Base-by-base conservation (phyloP, 1,140 invertebrate genomes). In the Panagrolaimus sp. region DNA sequence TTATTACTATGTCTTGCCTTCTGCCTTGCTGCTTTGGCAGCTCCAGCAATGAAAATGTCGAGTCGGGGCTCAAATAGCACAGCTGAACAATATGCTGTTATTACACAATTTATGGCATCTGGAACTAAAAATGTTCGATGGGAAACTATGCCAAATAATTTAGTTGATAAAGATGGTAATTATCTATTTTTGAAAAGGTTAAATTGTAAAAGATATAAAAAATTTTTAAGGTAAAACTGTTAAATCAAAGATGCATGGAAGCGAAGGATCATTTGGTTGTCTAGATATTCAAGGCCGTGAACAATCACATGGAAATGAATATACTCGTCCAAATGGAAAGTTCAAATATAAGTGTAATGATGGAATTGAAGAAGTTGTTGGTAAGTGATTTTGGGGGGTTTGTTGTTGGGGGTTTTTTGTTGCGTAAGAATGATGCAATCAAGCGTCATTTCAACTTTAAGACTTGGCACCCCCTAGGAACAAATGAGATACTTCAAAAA, bases 261-360 rank as follows among this genome's bases (percentile, higher is more conserved):
- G 44, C 16, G 23, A 23, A 9, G 67, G 20, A 1, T 16, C 63
- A 16, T 65, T 13, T 20, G 72, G 65, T 27, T 73, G 72, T 45
- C 16, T 68, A 27, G 72, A 73, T 53, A 73, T 74, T 31, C 62
- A 70, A 11, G 72, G 72, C 9, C 23, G 27, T 14, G 48, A 61
- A 16, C 72, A 69, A 42, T 13, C 65, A 8, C 47, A 75, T 9
- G 74, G 74, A 9, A 48, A 16, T 20, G 74, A 77, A 44, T 75
- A 75, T 65, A 68, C 78, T 16, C 70, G 74, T 8, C 69, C 67
- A n/a, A 78, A 74, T 31, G 76, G 76, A 20, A 69, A 77, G 11
- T 75, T 75, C 65, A 77, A 71, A 46, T 75, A 75, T 53, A 45
- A 46, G 4, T 75, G 74, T 47, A 78, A 73, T 13, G 78, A 77